Evolutionary conservation across 2,113 vertebrate species (phyloP).

Genomic region (Tamias sibiricus): DNA sequence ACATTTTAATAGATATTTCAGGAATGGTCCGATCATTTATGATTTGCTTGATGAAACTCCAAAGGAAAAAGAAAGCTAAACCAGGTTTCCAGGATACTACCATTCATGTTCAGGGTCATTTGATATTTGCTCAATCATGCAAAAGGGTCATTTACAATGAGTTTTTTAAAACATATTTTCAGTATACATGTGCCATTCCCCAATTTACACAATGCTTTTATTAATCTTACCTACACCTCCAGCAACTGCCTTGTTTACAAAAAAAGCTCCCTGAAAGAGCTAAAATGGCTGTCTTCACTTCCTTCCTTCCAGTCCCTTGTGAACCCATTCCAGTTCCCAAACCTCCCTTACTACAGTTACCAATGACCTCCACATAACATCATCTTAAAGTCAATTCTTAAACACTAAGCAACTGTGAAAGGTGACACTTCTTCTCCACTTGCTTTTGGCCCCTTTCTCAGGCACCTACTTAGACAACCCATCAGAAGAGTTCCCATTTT

Average conservation of each 20-base stretch:
- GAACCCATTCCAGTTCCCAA: not conserved
- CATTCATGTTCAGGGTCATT: not conserved
- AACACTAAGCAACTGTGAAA: not conserved
- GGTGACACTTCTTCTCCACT: too few species aligned
- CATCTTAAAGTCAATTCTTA: not conserved
- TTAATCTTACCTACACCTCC: not conserved
- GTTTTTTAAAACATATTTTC: not conserved
- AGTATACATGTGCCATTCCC: accelerated
- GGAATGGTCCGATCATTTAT: not conserved
- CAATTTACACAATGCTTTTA: not conserved
- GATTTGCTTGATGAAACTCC: not conserved
- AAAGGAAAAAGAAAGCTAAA: conserved; percentile 18
- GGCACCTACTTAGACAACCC: not conserved
- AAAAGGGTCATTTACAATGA: not conserved
- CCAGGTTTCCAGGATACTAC: not conserved
- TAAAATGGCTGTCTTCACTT: not conserved
- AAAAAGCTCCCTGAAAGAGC: not conserved
- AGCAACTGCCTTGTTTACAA: not conserved
- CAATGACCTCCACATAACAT: not conserved
- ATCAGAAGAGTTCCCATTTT: not conserved
- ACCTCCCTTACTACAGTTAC: not conserved
- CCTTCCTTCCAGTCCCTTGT: not conserved
- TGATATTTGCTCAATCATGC: not conserved
- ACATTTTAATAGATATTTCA: not conserved
- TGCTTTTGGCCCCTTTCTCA: not conserved